A percentile compares a stretch with the other conserved stretches of the same genome.
Conservation (phyloP, 2,797 vertebrate species). For the Oreochromis grahami region DNA sequence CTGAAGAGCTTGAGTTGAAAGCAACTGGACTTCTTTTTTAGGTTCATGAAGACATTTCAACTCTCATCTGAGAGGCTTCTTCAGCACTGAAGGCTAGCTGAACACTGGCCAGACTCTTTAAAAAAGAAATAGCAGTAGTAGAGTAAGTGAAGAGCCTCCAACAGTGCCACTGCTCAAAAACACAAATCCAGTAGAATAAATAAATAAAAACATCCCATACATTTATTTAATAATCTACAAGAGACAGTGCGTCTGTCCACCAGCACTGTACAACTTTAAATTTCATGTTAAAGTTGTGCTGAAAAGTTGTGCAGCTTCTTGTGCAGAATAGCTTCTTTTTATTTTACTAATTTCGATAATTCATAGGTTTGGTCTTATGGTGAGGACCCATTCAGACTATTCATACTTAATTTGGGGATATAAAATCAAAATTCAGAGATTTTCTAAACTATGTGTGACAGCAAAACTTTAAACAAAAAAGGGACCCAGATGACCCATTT, state of each 20-base stretch:
- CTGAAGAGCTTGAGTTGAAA: neutral
- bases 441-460: neutral
- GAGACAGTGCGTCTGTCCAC: neutral
- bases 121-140: neutral
- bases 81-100: neutral
- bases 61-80: neutral
- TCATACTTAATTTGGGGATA: neutral
- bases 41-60: neutral
- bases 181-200: neutral
- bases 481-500: neutral
- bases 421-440: neutral
- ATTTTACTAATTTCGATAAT: fast-evolving
- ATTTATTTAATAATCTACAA: neutral
- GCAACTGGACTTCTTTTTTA: neutral
- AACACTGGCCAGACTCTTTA: neutral
- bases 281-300: neutral
- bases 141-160: neutral
- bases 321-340: neutral
- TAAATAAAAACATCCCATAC: neutral
- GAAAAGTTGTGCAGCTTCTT: neutral
- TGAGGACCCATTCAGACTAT: neutral
- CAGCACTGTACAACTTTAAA: neutral
- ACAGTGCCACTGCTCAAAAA: neutral
- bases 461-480: fast-evolving
- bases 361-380: neutral